These are phyloP conservation scores for Clarias gariepinus DNA, from an alignment of 2,113 vertebrate genomes.

Conservation along the genomic window DNA sequence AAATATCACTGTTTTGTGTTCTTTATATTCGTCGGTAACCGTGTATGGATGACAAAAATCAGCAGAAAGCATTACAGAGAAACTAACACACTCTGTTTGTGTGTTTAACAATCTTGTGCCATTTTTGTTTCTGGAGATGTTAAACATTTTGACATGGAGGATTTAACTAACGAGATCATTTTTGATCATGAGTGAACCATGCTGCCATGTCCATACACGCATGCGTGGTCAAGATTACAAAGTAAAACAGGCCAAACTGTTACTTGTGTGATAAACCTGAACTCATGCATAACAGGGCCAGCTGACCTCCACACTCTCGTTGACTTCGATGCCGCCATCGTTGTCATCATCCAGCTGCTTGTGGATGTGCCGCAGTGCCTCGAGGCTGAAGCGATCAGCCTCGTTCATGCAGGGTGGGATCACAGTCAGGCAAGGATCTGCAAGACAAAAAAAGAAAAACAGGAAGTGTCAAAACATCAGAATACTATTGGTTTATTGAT, in stretches of 20 bases:
- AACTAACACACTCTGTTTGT: no score
- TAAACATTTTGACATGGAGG: background rate
- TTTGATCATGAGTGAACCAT: background rate
- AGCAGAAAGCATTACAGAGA: no score
- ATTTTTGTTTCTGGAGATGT: no score
- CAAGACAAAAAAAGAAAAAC: constrained; percentile 1
- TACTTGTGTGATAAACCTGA: background rate
- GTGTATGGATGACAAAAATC: no score
- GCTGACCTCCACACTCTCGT: constrained; percentile 96
- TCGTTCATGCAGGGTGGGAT: constrained; percentile 90
- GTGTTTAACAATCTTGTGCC: no score
- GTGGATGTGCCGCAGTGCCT: constrained; percentile 94
- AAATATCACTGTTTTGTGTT: no score
- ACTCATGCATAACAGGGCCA: background rate
- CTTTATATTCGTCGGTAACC: no score
- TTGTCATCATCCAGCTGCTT: constrained; percentile 99
- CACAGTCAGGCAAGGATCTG: constrained; percentile 86
- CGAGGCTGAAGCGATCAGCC: constrained; percentile 90
- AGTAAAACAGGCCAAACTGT: background rate
- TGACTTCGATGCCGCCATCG: constrained; percentile 95
- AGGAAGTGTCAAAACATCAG: background rate
- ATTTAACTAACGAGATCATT: background rate
- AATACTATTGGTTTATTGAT: background rate
- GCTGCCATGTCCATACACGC: background rate
- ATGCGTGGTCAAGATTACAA: no score